Evolutionary conservation across 2,888 invertebrate species (phyloP), one percentile per base, ranked within the genome.

Genomic region (Xanthostigma xanthostigma): DNA sequence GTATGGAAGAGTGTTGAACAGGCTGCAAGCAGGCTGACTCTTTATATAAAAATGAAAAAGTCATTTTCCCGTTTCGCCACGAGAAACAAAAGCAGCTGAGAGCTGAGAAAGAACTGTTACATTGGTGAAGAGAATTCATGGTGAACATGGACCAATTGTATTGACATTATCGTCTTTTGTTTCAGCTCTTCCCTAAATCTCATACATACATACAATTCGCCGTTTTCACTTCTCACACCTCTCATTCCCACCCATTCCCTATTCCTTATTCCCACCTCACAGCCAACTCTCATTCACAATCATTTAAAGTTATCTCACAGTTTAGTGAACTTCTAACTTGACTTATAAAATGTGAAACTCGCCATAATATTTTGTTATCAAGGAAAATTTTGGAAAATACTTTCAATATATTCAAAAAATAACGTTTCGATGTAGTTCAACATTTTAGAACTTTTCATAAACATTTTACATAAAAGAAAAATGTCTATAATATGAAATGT

Each of bases 111-210:
- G 27, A 27, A 27, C 27, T 27, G 17, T 39, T 39, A 12, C 17
- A 14, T 39, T 14, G 17, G 40, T 14, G 57, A 59, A 64, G 62
- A 62, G 64, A 66, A 66, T 66, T 66, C 65, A 65, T 66, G 62
- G 64, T 64, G 60, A 61, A 59, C 60, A 63, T 59, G 58, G 59
- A 61, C 59, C 63, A 61, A 67, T 67, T 62, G 61, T 63, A 63
- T 64, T 59, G 57, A 59, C 66, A 66, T 67, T 66, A 67, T 63
- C 63, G 62, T 61, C 62, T 62, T 39, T 39, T 39, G 40, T 27
- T 27, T 27, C 27, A 27, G 27, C 27, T 27, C 27, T 27, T 27
- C 27, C 27, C 27, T 27, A 27, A 27, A 27, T 27, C 27, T 27
- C 27, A 27, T 27, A 27, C 27, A 27, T 27, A 27, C 27, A 6